A percentile compares a stretch with the other conserved stretches of the same genome.
Evolutionary conservation across 2,113 vertebrate species (phyloP).

Genomic region (Budorcas taxicolor): DNA sequence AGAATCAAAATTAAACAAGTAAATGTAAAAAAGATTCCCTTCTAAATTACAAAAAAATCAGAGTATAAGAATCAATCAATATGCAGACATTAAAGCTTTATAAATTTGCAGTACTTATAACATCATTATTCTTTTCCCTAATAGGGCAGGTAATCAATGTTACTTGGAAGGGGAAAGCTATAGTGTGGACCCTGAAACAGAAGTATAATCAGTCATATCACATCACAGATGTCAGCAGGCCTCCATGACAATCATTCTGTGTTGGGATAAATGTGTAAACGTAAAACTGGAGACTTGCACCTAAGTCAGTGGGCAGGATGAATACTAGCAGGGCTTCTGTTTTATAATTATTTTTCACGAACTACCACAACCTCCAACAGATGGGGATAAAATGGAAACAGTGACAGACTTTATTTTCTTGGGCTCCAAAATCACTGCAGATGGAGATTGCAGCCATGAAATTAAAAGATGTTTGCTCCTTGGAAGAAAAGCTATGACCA

Average conservation of each 20-base stretch:
- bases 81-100: neutral
- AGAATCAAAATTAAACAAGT: neutral
- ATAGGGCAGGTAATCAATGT: neutral
- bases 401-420: neutral
- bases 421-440: neutral
- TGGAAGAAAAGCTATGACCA: neutral
- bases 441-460: neutral
- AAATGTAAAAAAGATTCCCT: neutral
- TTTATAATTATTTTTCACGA: neutral
- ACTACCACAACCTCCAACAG: neutral
- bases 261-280: too few species aligned
- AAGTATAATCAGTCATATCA: fast-evolving
- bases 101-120: neutral
- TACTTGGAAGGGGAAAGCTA: too few species aligned
- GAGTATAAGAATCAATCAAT: neutral
- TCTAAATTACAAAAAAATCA: neutral
- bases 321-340: neutral
- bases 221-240: fast-evolving
- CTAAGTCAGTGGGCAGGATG: neutral
- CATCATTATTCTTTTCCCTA: neutral
- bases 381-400: neutral
- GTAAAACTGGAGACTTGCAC: fast-evolving
- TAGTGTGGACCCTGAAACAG: neutral
- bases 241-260: neutral
- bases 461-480: neutral